Conservation (phyloP, 1,140 invertebrate genomes). For the Cyclargus thomasi region DNA sequence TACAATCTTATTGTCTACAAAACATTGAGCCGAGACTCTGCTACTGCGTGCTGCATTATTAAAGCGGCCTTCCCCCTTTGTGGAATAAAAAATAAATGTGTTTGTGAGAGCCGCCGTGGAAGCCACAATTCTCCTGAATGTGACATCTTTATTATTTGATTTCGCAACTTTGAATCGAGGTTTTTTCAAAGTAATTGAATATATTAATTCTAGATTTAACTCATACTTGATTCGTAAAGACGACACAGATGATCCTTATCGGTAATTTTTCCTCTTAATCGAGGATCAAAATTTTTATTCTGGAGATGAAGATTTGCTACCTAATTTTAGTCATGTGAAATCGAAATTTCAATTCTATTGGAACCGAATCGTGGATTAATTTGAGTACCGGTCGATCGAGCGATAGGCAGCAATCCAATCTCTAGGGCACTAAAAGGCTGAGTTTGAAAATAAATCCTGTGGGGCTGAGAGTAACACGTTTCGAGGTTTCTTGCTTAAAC, state of each 20-base stretch:
- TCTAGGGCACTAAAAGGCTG: neutral
- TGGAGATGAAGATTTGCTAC: neutral
- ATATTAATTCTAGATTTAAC: neutral
- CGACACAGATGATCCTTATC: too few species aligned
- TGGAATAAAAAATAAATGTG: conserved; percentile 52
- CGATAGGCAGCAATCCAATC: neutral
- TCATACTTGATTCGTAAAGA: neutral
- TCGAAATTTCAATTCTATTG: neutral
- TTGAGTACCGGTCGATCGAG: neutral
- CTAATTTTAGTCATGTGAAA: neutral
- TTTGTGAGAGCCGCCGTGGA: conserved; percentile 27
- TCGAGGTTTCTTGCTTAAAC: neutral
- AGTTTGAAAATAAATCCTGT: neutral
- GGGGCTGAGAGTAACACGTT: neutral
- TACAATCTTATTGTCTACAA: conserved; percentile 23
- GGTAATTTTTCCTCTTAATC: neutral
- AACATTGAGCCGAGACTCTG: conserved; percentile 47
- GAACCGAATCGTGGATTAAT: neutral
- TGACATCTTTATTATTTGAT: conserved; percentile 28
- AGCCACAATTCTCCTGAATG: conserved; percentile 25
- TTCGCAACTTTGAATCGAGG: neutral
- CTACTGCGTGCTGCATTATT: conserved; percentile 62
- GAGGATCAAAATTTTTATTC: neutral
- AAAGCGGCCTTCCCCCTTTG: conserved; percentile 41
- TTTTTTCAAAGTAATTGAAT: conserved; percentile 12